phyloP scores from a whole-genome alignment of 2,113 vertebrate genomes.

The Rhinoptilus africanus region DNA sequence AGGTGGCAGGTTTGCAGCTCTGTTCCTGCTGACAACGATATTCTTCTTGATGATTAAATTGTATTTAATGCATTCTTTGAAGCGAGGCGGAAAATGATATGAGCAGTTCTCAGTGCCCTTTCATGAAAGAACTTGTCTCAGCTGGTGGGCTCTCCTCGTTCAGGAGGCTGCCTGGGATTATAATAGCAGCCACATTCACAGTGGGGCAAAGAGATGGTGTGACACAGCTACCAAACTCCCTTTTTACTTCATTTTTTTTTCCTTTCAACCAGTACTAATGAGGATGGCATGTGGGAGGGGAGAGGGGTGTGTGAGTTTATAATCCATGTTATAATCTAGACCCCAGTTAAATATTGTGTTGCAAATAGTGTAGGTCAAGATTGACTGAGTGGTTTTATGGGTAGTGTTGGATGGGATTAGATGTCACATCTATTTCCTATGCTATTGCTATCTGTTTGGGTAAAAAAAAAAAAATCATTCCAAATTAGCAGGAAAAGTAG shows the following conservation, averaged over 20 bases:
- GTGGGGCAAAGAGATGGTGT: neutral
- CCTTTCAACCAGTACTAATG: neutral
- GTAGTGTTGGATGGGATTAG: neutral
- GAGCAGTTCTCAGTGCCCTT: constrained; percentile 39
- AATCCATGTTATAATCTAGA: neutral
- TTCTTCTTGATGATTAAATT: constrained; percentile 62
- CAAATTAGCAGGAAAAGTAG: neutral
- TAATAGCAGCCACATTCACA: neutral
- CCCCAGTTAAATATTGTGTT: neutral
- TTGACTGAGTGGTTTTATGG: neutral
- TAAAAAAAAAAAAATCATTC: neutral
- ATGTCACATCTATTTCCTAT: neutral
- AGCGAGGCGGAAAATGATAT: constrained; percentile 14
- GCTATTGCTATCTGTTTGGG: neutral
- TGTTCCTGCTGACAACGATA: constrained; percentile 41
- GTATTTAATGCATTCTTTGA: constrained; percentile 61
- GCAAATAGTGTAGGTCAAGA: neutral
- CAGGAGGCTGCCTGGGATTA: neutral
- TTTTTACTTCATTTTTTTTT: neutral
- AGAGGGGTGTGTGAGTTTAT: neutral
- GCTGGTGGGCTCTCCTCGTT: neutral
- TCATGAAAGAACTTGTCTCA: constrained; percentile 26
- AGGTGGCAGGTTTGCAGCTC: constrained; percentile 34
- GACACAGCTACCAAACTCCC: neutral
- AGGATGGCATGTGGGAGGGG: neutral